phyloP scores from a whole-genome alignment of 2,888 invertebrate species.

The Orthonevra nobilis region DNA sequence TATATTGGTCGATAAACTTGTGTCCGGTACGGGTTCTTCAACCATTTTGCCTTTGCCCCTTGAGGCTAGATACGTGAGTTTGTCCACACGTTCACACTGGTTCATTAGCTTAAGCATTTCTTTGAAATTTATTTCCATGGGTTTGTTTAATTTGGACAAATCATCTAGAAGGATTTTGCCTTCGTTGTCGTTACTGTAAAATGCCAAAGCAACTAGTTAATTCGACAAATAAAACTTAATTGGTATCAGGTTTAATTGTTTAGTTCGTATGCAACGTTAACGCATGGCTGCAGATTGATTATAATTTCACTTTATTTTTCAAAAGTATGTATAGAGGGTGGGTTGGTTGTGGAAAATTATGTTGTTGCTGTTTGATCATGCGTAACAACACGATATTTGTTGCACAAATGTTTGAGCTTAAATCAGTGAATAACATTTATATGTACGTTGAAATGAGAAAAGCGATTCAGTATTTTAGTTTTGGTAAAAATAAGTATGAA shows the following conservation, averaged over 20 bases:
- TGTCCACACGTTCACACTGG: slow-evolving; percentile 87
- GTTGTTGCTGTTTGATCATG: slow-evolving; percentile 19
- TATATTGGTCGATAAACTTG: slow-evolving; percentile 78
- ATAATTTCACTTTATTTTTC: no score
- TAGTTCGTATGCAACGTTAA: no score
- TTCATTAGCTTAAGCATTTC: slow-evolving; percentile 90
- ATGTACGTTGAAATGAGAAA: no score
- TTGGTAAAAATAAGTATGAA: no score
- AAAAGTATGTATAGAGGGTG: neutral
- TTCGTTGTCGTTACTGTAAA: slow-evolving; percentile 87
- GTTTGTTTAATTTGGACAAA: slow-evolving; percentile 83
- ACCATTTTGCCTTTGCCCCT: slow-evolving; percentile 74
- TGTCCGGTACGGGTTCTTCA: slow-evolving; percentile 47
- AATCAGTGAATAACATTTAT: no score
- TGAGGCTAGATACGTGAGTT: slow-evolving; percentile 72
- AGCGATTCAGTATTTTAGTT: no score
- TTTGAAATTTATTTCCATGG: slow-evolving; percentile 84
- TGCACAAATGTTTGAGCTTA: no score
- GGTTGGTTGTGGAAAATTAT: neutral
- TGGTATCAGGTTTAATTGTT: no score
- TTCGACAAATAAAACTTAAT: no score
- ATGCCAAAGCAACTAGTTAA: neutral
- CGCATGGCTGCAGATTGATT: neutral
- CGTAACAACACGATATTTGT: neutral
- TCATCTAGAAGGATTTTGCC: slow-evolving; percentile 84